Evolutionary conservation across 2,113 vertebrate species (phyloP), one percentile per base, ranked within the genome.

Genomic region (Nansenia antarctica): DNA sequence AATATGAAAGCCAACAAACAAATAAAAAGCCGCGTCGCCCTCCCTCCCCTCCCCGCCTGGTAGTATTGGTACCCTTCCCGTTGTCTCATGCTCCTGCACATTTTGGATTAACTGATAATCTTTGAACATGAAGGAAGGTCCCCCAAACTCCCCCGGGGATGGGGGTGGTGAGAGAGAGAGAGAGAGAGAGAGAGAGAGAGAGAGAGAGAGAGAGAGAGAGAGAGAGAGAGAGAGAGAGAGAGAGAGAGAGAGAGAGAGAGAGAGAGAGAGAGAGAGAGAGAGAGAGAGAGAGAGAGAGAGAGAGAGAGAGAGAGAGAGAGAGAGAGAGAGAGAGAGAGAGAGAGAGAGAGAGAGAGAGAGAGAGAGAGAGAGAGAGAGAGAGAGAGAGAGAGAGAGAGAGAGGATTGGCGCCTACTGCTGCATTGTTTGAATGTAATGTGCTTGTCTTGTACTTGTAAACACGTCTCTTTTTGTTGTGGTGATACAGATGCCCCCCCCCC

Each of bases 101-200:
- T 92, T 91, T 92, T 91, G 91, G 92, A 93, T 93, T 92, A 93
- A 93, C 88, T 90, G 92, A 93, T 93, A 92, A 92, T 93, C 90
- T 92, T 91, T 93, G 87, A 90, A 93, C 90, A 90, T 89, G 88
- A 91, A 91, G 89, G 87, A 91, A 91, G 88, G 88, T 91, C 87
- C 89, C 85, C 81, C 82, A 88, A 88, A n/a, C n/a, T 85, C 91
- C 90, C 76, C 66, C 64, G 87, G 90, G 87, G 79, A 73, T 81
- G 78, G 81, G n/a, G 76, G 73, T 81, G 79, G 82, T 75, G 76
- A 68, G 81, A 81, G 87, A 79, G 81, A 89, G 83, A 79, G 85
- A 67, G 84, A 84, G 85, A 77, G 74, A 29, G 53, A 47, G 45
- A 55, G 54, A 57, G 72, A 52, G 22, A 18, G 31, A 47, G 29